These are phyloP conservation scores for Charaxes varanes DNA, from an alignment of 1,140 invertebrate species.

Conservation along the genomic window DNA sequence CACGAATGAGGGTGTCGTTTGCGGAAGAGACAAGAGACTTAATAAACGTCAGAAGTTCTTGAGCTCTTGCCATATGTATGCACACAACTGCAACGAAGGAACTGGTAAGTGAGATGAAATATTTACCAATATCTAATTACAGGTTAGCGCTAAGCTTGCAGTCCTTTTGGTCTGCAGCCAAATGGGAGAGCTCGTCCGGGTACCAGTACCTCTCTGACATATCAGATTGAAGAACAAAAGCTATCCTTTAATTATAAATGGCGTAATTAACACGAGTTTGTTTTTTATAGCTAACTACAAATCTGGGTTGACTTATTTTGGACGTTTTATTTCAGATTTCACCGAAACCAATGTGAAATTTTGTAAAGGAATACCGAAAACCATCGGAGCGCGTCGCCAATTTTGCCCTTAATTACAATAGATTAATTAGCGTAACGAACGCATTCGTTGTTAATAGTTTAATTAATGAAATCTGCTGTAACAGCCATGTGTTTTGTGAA, in stretches of 20 bases:
- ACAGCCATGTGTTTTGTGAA: too few relatives aligned
- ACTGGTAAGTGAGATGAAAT: constrained; percentile 22
- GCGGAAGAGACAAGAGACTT: constrained; percentile 28
- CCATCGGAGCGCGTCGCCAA: too few relatives aligned
- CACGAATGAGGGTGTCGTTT: constrained; percentile 14
- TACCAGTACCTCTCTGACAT: too few relatives aligned
- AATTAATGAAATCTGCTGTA: too few relatives aligned
- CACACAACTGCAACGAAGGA: constrained; percentile 32
- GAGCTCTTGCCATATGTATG: constrained; percentile 33
- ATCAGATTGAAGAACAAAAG: too few relatives aligned
- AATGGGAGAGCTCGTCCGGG: too few relatives aligned
- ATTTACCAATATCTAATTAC: neutral
- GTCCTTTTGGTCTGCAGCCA: too few relatives aligned
- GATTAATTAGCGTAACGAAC: too few relatives aligned
- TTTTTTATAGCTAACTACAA: neutral
- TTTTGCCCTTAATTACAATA: too few relatives aligned
- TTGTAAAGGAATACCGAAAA: constrained; percentile 17
- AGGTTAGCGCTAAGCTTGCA: neutral
- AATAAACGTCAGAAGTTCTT: constrained; percentile 25
- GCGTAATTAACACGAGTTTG: neutral
- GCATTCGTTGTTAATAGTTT: too few relatives aligned
- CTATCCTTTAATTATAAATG: neutral
- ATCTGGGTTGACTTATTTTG: constrained; percentile 7
- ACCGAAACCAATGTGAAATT: constrained; percentile 21
- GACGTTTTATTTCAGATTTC: constrained; percentile 31